Percentiles rank a stretch among this genome's conserved stretches.
Evolutionary conservation across 92 coral and sea anemone genomes (phyloP).

Genomic region (Palythoa caribaeorum): DNA sequence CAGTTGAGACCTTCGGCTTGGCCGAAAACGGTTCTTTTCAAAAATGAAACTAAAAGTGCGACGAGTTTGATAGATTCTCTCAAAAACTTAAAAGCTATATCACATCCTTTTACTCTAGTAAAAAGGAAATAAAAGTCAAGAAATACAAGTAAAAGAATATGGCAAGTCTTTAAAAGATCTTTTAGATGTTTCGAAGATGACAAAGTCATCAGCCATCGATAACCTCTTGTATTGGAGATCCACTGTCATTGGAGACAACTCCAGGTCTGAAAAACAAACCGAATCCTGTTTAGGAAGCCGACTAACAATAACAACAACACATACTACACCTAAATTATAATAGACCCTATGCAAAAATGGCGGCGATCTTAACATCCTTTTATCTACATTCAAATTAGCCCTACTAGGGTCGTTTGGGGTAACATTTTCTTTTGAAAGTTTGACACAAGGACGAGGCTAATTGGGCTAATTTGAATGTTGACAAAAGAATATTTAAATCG

Average conservation of each 20-base stretch:
- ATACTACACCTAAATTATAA: too few relatives aligned
- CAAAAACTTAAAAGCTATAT: not conserved
- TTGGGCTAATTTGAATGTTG: too few relatives aligned
- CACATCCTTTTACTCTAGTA: not conserved
- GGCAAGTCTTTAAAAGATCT: constrained; percentile 2
- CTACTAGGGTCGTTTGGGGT: too few relatives aligned
- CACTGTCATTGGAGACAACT: constrained; percentile 12
- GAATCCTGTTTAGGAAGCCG: not conserved
- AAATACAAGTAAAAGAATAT: not conserved
- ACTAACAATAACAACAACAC: too few relatives aligned
- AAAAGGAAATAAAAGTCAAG: not conserved
- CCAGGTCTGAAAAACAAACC: constrained; percentile 16
- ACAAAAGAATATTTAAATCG: too few relatives aligned
- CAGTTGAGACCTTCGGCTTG: not conserved
- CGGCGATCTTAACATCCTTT: too few relatives aligned
- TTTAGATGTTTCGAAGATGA: not conserved
- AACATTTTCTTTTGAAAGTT: too few relatives aligned
- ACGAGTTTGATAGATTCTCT: not conserved
- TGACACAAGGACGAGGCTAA: too few relatives aligned
- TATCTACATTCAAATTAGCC: too few relatives aligned
- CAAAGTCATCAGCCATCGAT: not conserved
- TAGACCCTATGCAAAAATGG: too few relatives aligned
- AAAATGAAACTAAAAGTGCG: not conserved
- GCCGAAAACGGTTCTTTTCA: not conserved
- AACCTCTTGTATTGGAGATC: not conserved